phyloP scores from a whole-genome alignment of 2,113 vertebrate genomes.

The Gymnobelideus leadbeateri region DNA sequence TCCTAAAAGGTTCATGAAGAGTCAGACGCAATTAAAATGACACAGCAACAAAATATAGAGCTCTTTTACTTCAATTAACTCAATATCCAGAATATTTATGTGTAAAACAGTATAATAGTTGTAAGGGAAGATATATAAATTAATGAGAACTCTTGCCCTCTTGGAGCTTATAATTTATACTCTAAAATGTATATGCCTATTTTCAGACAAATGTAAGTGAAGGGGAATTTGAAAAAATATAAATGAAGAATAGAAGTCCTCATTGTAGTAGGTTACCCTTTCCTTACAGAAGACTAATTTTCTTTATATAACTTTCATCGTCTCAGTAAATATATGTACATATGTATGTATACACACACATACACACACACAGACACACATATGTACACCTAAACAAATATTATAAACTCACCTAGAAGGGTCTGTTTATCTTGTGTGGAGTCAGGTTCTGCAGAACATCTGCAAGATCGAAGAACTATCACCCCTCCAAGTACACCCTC shows the following conservation, averaged over 20 bases:
- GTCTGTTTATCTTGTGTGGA: slow-evolving; percentile 91
- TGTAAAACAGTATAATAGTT: not conserved
- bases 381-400: not conserved
- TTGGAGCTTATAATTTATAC: not conserved
- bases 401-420: slow-evolving; percentile 89
- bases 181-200: not conserved
- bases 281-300: not conserved
- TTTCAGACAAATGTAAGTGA: slow-evolving; percentile 37
- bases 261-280: not conserved
- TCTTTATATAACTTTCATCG: not conserved
- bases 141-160: not conserved
- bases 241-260: not conserved
- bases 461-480: slow-evolving; percentile 95
- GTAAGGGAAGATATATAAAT: not conserved
- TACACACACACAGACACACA: too few species aligned
- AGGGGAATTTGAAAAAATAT: not conserved
- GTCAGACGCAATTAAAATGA: not conserved
- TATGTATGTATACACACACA: too few species aligned
- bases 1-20: not conserved
- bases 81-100: not conserved
- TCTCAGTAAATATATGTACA: not conserved
- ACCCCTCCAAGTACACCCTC: slow-evolving; percentile 97
- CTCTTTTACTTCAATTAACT: slow-evolving; percentile 3
- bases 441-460: slow-evolving; percentile 89
- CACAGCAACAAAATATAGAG: not conserved